Percentiles rank a stretch among this genome's conserved stretches.
These are phyloP conservation scores for Leptopilina clavipes DNA, from an alignment of 1,140 invertebrate species.

Conservation along the genomic window DNA sequence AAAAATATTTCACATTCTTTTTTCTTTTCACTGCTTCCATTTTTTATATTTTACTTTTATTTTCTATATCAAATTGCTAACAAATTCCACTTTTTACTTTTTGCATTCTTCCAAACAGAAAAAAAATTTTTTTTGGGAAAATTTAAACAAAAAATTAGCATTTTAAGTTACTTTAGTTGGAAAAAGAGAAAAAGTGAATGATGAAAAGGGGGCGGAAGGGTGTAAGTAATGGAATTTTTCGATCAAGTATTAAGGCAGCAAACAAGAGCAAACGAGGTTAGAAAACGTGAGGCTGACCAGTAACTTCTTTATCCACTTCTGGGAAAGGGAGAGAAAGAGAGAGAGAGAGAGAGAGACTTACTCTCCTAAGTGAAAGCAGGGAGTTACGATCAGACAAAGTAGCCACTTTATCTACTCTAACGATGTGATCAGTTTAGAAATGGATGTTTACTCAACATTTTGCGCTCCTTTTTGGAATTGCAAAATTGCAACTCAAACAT, in stretches of 20 bases:
- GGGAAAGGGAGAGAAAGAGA: slow-evolving; percentile 4
- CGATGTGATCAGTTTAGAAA: neutral
- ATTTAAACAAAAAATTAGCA: no score
- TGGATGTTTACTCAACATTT: neutral
- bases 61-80: no score
- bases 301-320: slow-evolving; percentile 28
- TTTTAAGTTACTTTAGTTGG: no score
- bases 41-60: no score
- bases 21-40: no score
- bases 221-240: slow-evolving; percentile 7
- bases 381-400: slow-evolving; percentile 1
- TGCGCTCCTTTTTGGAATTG: neutral
- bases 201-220: neutral
- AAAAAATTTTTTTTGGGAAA: neutral
- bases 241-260: slow-evolving; percentile 4
- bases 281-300: neutral
- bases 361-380: neutral
- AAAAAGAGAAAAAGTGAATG: no score
- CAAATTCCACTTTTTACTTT: no score
- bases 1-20: no score
- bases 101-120: no score
- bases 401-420: slow-evolving; percentile 2
- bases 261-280: slow-evolving; percentile 21
- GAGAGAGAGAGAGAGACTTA: slow-evolving; percentile 9
- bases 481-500: neutral